phyloP scores from a whole-genome alignment of 2,113 vertebrate species.

The Seriola aureovittata region DNA sequence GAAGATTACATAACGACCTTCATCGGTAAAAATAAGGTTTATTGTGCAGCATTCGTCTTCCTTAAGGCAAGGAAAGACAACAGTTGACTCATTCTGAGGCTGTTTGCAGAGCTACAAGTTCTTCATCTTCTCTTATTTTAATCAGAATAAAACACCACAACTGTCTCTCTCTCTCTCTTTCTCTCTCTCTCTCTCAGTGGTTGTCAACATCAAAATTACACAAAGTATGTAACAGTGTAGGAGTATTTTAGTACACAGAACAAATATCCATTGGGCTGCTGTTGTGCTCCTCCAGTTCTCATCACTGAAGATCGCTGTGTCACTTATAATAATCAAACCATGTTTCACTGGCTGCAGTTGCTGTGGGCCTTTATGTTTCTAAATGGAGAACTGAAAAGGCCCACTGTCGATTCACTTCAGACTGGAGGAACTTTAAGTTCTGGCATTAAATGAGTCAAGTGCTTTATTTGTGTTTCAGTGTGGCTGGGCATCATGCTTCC shows the following conservation, averaged over 20 bases:
- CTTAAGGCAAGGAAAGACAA: background rate
- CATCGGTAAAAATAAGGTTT: background rate
- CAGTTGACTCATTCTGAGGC: background rate
- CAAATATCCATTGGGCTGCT: background rate
- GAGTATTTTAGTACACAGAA: background rate
- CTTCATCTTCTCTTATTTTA: background rate
- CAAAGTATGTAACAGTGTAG: too few relatives aligned
- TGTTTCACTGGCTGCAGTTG: background rate
- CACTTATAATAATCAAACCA: background rate
- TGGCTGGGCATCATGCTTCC: conserved; percentile 97
- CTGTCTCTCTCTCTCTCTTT: too few relatives aligned
- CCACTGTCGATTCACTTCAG: background rate
- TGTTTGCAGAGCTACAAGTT: background rate
- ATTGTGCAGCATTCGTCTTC: background rate
- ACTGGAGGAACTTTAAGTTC: too few relatives aligned
- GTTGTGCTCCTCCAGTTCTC: background rate
- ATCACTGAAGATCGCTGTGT: background rate
- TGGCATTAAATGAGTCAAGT: background rate
- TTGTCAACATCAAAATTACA: too few relatives aligned
- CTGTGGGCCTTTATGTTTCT: background rate
- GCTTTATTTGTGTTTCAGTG: conserved; percentile 83
- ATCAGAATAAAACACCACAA: background rate
- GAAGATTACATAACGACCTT: conserved; percentile 28
- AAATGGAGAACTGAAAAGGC: conserved; percentile 1
- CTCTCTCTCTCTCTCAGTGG: too few relatives aligned